A percentile compares a stretch with the other conserved stretches of the same genome.
Conservation (phyloP, 2,888 invertebrate genomes). For the Melinaea menophilus region DNA sequence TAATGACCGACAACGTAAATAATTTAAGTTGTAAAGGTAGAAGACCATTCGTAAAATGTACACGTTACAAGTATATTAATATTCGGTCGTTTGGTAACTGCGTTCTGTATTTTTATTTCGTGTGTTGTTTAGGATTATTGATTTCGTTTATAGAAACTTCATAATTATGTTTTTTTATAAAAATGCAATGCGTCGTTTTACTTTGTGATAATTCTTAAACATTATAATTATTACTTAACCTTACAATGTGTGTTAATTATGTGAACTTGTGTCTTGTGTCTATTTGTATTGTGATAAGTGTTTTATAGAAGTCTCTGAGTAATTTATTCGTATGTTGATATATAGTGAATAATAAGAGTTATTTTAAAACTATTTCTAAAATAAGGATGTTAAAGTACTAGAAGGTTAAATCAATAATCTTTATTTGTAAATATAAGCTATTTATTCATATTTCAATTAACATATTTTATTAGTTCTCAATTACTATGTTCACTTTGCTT, state of each 20-base stretch:
- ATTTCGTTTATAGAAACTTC: not conserved
- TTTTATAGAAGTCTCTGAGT: not conserved
- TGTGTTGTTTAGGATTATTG: not conserved
- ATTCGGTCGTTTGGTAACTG: conserved; percentile 12
- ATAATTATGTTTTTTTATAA: no score
- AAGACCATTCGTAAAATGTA: not conserved
- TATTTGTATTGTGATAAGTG: conserved; percentile 3
- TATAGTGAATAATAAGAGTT: no score
- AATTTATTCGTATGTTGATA: not conserved
- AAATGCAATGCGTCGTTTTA: no score
- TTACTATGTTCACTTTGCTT: no score
- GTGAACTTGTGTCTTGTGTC: not conserved
- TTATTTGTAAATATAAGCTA: no score
- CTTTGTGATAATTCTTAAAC: no score
- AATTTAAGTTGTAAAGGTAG: conserved; percentile 9
- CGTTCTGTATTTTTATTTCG: conserved; percentile 8
- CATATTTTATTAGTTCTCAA: no score
- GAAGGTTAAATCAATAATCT: no score
- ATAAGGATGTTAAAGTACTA: no score
- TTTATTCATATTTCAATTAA: no score
- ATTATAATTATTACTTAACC: not conserved
- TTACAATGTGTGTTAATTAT: conserved; percentile 12
- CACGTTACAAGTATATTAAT: not conserved
- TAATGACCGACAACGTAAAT: conserved; percentile 44
- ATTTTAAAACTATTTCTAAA: no score